Base-by-base conservation (phyloP, 2,113 vertebrate genomes). In the Rattus rattus region DNA sequence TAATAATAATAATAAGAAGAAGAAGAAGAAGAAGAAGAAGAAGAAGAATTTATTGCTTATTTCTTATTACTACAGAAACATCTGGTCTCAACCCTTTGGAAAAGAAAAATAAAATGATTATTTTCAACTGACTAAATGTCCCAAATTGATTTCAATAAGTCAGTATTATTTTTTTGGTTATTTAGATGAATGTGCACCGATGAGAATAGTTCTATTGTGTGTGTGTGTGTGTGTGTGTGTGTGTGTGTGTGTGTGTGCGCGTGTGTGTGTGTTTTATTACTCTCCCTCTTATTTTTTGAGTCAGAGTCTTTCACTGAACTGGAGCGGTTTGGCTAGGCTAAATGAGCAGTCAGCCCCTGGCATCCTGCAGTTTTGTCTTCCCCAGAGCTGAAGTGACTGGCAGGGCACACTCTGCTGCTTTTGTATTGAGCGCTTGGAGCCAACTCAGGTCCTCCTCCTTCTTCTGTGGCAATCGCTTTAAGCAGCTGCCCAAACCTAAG, bases 91-190 rank as follows among this genome's bases (percentile, higher is more conserved):
- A 88, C 39, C 12, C 8, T 85, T 94, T 86, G 33, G 9, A 43
- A 94, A 95, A 93, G 65, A 94, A 47, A 94, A 94, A 79, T 80
- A 90, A 87, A 91, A 91, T n/a, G 52, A 87, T 96, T 80, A 91
- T 94, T 92, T 95, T 72, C 47, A 90, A 65, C 59, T 19, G 5
- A 28, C 43, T 94, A 92, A 90, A 70, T 85, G 91, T 49, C 14
- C 49, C 59, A 93, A 94, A 90, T 76, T 77, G 81, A 94, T 69
- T 93, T 81, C 17, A 83, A 54, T 90, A 97, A 91, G 61, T 84
- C n/a, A 59, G 47, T 70, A 75, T 69, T 70, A 26, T 39, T 24
- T 59, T 59, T 77, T 91, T 52, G 12, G 9, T 56, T 88, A 96
- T 79, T 33, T 54, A 93, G 93, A 63, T 92, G 10, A 84, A 77